Evolutionary conservation across 2,888 invertebrate genomes (phyloP), one percentile per base, ranked within the genome.

Genomic region (Galeruca laticollis): DNA sequence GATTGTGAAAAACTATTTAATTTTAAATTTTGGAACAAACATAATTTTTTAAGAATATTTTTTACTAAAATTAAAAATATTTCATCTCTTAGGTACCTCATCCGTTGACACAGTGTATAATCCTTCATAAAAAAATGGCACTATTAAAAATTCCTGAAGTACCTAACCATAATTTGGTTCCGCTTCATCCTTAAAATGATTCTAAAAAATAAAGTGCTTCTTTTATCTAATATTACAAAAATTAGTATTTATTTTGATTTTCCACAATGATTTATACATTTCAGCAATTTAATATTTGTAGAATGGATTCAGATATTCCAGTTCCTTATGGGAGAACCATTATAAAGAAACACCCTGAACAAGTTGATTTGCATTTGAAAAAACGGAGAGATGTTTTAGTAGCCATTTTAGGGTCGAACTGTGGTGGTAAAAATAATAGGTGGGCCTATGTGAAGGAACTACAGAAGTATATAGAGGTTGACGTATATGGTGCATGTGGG

Each of bases 251-350:
- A n/a, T n/a, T n/a, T n/a, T n/a, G n/a, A n/a, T n/a, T n/a, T n/a
- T n/a, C n/a, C n/a, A n/a, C n/a, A n/a, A n/a, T n/a, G n/a, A n/a
- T n/a, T n/a, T n/a, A n/a, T n/a, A n/a, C 21, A 13, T 40, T 26
- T 52, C 26, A 70, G 62, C 5, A 59, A 20, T 26, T 15, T 65
- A 43, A 10, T 67, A 83, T 82, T 81, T 89, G 80, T 83, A 90
- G 93, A 79, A 87, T 85, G 80, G 88, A 89, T 72, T 87, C 91
- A 2, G 91, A 92, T 75, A 86, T 92, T 15, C 91, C 91, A 0
- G 90, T 91, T 3, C 90, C 91, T 0, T 91, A 92, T 68, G 92
- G 91, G 0, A 86, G 91, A 57, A 88, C 89, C 2, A 68, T 90
- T 1, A 76, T 85, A 9, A 69, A 75, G 21, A 73, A 78, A 68